Evolutionary conservation across 2,797 vertebrate species (phyloP).

Genomic region (Neosalanx taihuensis): DNA sequence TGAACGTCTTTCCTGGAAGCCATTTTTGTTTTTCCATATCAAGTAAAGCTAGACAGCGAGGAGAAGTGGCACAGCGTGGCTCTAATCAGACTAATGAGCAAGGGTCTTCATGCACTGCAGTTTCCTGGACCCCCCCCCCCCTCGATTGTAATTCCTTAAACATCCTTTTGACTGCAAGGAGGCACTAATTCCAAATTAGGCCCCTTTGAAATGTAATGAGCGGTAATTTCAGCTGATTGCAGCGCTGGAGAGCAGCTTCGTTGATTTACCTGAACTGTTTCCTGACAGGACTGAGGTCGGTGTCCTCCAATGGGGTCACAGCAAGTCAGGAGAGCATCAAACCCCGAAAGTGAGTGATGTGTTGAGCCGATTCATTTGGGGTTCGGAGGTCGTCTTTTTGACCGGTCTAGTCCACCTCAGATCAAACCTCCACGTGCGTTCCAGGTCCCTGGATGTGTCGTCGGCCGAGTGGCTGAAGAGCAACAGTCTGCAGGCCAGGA

Average conservation of each 20-base stretch:
- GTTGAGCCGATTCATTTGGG: too few relatives aligned
- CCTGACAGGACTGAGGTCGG: slow-evolving; percentile 54
- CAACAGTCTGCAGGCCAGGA: slow-evolving; percentile 68
- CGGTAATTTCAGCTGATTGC: not conserved
- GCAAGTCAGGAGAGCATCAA: slow-evolving; percentile 28
- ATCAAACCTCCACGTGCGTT: slow-evolving; percentile 4
- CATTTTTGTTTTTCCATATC: not conserved
- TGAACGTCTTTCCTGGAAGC: not conserved
- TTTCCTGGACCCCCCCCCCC: not conserved
- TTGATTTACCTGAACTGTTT: slow-evolving; percentile 9
- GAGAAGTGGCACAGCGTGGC: not conserved
- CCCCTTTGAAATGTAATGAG: not conserved
- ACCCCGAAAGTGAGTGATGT: slow-evolving; percentile 62
- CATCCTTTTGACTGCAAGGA: not conserved
- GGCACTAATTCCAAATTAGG: not conserved
- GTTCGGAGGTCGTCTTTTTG: not conserved
- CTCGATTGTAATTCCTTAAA: slow-evolving; percentile 1
- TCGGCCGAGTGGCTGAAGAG: slow-evolving; percentile 74
- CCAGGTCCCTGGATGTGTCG: slow-evolving; percentile 60
- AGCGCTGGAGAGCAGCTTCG: not conserved
- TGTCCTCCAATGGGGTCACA: slow-evolving; percentile 1
- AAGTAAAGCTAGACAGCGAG: not conserved
- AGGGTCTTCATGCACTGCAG: not conserved
- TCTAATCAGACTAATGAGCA: not conserved
- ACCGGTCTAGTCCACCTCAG: not conserved